Evolutionary conservation across 2,888 invertebrate genomes (phyloP), one percentile per base, ranked within the genome.

Genomic region (Dryobota labecula): DNA sequence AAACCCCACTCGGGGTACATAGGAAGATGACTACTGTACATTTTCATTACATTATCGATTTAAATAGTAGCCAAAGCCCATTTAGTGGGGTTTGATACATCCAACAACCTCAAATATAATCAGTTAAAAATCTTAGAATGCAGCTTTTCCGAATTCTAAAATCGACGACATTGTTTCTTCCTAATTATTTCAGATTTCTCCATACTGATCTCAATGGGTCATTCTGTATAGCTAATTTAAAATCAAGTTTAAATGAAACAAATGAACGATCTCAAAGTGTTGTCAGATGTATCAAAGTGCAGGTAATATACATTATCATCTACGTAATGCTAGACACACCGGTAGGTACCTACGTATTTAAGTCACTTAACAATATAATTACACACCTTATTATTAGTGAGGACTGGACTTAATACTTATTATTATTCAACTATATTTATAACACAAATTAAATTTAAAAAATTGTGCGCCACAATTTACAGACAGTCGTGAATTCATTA

Each of bases 361-460:
- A 41, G 45, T 71, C 57, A 30, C 38, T 58, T 58, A 70, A 57
- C 13, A 8, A 62, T 38, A 57, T 71, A 36, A 51, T 18, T 33
- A 77, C 27, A 70, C 43, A 45, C 30, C 53, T 45, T 76, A 76
- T 24, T 18, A 38, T 43, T 73, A 76, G 54, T 79, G 76, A 76
- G 76, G 79, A 79, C 73, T 43, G 30, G 24, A 53, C 75, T 36
- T 74, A 53, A 75, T 45, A 30, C 49, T 67, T 68, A 70, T 38
- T 27, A 24, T 20, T 30, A 57, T 33, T 49, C 6, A 45, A 33
- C 5, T n/a, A 47, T 41, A 33, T 27, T 43, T 36, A 68, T 47
- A 36, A 38, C 38, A 77, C 15, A 61, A 54, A n/a, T 30, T 36
- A 18, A 13, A 38, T 76, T n/a, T 15, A 1, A 36, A 33, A 41